Evolutionary conservation across 2,797 vertebrate species (phyloP).

Genomic region (Xiphorhynchus erythropygius): DNA sequence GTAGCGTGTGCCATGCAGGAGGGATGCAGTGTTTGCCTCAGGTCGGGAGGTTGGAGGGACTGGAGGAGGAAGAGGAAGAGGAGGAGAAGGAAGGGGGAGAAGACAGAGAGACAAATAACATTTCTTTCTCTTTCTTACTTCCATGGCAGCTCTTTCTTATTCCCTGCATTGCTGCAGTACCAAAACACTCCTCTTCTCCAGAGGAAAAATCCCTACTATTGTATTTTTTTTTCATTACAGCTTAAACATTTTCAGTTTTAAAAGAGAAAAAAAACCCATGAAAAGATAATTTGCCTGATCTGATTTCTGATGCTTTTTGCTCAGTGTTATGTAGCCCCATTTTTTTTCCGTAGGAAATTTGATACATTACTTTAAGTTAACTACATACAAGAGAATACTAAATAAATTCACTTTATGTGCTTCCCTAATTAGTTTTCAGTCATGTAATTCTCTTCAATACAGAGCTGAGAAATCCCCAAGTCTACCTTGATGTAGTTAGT

Average conservation of each 20-base stretch:
- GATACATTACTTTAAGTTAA: slow-evolving; percentile 69
- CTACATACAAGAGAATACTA: slow-evolving; percentile 68
- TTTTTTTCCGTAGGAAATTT: slow-evolving; percentile 53
- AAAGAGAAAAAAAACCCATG: background rate
- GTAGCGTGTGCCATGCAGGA: background rate
- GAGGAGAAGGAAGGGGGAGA: background rate
- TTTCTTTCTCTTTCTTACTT: background rate
- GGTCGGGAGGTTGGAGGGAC: background rate
- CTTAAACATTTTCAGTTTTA: slow-evolving; percentile 36
- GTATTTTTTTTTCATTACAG: slow-evolving; percentile 13
- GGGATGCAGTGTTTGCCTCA: background rate
- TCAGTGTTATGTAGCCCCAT: background rate
- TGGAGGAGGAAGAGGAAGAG: background rate
- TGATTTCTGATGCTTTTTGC: slow-evolving; percentile 54
- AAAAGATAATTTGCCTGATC: slow-evolving; percentile 35
- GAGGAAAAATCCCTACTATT: background rate
- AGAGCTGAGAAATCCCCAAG: slow-evolving; percentile 66
- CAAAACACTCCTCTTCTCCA: background rate
- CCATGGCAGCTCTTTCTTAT: background rate
- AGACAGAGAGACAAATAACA: background rate
- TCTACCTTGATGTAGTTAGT: slow-evolving; percentile 73
- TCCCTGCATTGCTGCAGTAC: accelerated
- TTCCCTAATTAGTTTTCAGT: slow-evolving; percentile 71
- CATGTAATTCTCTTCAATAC: slow-evolving; percentile 67
- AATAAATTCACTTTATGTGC: slow-evolving; percentile 64